phyloP scores from a whole-genome alignment of 2,797 vertebrate genomes.

The Hozukius guyotensis region DNA sequence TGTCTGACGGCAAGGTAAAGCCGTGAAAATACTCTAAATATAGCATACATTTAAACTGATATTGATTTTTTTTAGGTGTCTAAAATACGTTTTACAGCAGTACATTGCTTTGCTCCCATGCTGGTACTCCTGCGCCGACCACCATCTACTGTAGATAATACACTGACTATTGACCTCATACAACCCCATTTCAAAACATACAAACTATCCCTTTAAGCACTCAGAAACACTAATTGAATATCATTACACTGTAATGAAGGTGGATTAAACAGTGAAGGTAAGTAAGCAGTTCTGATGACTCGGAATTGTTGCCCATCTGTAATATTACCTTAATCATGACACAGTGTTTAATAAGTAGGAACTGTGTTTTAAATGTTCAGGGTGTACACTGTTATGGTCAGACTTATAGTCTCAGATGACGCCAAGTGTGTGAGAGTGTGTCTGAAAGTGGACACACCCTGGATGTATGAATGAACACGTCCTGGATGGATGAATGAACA shows the following conservation, averaged over 20 bases:
- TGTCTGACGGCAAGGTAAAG: neutral
- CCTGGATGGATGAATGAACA: slow-evolving; percentile 17
- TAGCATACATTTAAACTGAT: neutral
- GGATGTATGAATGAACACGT: slow-evolving; percentile 18
- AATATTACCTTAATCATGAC: neutral
- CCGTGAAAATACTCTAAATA: neutral
- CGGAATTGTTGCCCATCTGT: neutral
- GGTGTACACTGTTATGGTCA: neutral
- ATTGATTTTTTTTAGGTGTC: neutral
- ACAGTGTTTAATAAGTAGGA: neutral
- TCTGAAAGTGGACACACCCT: slow-evolving; percentile 38
- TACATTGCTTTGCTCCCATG: neutral
- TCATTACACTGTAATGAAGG: neutral
- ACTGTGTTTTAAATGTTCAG: neutral
- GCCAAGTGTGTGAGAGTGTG: neutral
- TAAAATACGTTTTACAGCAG: neutral
- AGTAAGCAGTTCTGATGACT: neutral
- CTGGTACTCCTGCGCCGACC: no score
- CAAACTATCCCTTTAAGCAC: neutral
- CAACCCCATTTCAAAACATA: no score
- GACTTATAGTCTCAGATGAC: neutral
- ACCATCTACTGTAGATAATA: neutral
- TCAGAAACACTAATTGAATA: neutral
- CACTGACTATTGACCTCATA: neutral
- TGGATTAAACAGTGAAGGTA: neutral